Evolutionary conservation across 92 coral and sea anemone genomes (phyloP), one percentile per base, ranked within the genome.

Genomic region (Isaurus tuberculatus): DNA sequence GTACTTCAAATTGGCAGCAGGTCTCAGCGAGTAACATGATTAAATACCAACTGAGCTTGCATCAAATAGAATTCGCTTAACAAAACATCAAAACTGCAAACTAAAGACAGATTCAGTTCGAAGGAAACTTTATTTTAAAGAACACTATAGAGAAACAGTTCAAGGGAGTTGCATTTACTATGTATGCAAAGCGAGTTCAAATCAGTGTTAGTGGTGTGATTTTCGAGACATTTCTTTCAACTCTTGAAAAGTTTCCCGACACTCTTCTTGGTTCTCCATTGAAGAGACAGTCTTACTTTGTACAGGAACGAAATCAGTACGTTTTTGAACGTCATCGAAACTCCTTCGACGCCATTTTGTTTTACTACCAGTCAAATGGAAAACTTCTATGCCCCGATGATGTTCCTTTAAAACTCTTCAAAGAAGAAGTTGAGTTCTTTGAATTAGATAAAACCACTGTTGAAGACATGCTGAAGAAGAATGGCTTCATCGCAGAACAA

Each of bases 171-270:
- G 5, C 9, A 6, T n/a, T 8, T 28, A 2, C 1, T 8, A 70
- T 70, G 75, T 14, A 40, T 36, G 30, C 23, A 15, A 70, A 70
- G 29, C 75, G 72, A 31, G 72, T 67, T 67, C 14, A 31, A 67
- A 67, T 67, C 72, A 67, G 17, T 33, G 48, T 70, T 3, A 22
- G 28, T 8, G 53, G 75, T 20, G 53, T 70, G 53, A 36, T 70
- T 3, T 33, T 70, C 27, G 75, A 70, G 40, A 70, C 75, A 22
- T 33, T 70, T 69, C 74, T 69, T 69, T 69, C 48, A n/a, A 69
- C 74, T 8, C 75, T 70, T 36, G 75, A 70, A 37, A 70, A 70
- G 53, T 70, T 70, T 22, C 75, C 75, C 30, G 27, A 70, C 75
- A 40, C 75, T 36, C 75, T 70, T 70, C 55, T 69, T 1, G 74